These are phyloP conservation scores for Centropus unirufus DNA, from an alignment of 2,113 vertebrate species.

Conservation along the genomic window DNA sequence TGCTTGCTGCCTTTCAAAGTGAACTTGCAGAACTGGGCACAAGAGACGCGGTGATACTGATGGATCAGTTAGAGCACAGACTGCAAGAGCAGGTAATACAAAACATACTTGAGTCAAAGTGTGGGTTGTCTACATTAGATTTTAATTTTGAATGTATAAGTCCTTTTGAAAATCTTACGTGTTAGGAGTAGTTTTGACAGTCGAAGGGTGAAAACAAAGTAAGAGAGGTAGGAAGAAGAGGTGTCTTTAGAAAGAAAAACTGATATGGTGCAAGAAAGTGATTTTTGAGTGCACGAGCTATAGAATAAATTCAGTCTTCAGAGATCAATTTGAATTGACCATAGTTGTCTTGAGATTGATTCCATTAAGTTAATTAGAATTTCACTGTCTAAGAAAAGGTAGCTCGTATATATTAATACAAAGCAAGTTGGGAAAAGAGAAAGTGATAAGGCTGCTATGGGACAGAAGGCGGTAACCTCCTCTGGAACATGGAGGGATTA, in stretches of 20 bases:
- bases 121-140: background rate
- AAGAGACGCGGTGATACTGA: constrained; percentile 79
- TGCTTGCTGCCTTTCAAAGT: constrained; percentile 82
- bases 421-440: background rate
- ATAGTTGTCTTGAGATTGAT: background rate
- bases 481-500: background rate
- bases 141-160: background rate
- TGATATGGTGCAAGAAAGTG: background rate
- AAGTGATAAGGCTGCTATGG: background rate
- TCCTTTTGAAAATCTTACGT: background rate
- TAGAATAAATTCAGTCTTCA: background rate
- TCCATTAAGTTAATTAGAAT: background rate
- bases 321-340: background rate
- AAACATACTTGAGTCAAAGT: background rate
- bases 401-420: background rate
- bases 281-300: background rate
- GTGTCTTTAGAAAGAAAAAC: background rate
- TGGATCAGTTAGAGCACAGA: constrained; percentile 85
- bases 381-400: background rate
- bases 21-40: constrained; percentile 82
- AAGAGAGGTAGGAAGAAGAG: background rate
- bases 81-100: constrained; percentile 87
- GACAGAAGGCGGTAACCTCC: background rate
- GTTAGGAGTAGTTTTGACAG: background rate
- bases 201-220: background rate